Conservation (phyloP, 1,140 invertebrate genomes). For the Watersipora subatra region DNA sequence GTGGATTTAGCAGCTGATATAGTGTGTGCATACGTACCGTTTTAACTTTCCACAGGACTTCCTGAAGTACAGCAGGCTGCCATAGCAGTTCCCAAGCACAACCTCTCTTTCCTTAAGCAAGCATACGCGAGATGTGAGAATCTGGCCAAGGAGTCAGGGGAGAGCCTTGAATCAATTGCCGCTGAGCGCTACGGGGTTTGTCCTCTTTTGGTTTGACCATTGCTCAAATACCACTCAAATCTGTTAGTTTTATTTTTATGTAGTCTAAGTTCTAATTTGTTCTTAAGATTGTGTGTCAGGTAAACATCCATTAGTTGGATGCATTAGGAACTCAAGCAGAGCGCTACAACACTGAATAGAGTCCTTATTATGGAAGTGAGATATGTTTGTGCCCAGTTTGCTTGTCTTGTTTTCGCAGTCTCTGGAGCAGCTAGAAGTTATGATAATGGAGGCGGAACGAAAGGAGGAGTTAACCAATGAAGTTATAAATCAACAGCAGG, state of each 20-base stretch:
- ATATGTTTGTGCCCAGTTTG: too few relatives aligned
- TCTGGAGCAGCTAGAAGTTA: slow-evolving; percentile 41
- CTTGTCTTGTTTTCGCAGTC: too few relatives aligned
- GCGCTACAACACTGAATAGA: too few relatives aligned
- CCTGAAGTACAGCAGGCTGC: neutral
- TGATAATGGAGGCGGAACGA: slow-evolving; percentile 38
- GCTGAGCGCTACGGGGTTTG: slow-evolving; percentile 52
- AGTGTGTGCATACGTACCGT: too few relatives aligned
- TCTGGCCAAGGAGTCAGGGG: slow-evolving; percentile 46
- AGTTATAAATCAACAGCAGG: neutral
- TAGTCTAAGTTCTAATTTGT: too few relatives aligned
- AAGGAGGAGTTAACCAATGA: slow-evolving; percentile 11
- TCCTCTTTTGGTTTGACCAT: slow-evolving; percentile 4
- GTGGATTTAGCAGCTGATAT: too few relatives aligned
- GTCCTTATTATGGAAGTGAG: too few relatives aligned
- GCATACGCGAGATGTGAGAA: slow-evolving; percentile 47
- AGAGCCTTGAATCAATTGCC: slow-evolving; percentile 48
- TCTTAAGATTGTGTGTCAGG: too few relatives aligned
- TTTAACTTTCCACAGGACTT: neutral
- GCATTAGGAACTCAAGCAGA: too few relatives aligned
- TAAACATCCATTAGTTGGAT: too few relatives aligned
- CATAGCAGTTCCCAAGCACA: neutral
- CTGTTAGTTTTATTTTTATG: neutral
- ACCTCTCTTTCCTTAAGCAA: slow-evolving; percentile 48
- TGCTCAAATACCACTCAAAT: neutral